Evolutionary conservation across 2,797 vertebrate species (phyloP), one percentile per base, ranked within the genome.

Genomic region (Yasuhikotakia modesta): DNA sequence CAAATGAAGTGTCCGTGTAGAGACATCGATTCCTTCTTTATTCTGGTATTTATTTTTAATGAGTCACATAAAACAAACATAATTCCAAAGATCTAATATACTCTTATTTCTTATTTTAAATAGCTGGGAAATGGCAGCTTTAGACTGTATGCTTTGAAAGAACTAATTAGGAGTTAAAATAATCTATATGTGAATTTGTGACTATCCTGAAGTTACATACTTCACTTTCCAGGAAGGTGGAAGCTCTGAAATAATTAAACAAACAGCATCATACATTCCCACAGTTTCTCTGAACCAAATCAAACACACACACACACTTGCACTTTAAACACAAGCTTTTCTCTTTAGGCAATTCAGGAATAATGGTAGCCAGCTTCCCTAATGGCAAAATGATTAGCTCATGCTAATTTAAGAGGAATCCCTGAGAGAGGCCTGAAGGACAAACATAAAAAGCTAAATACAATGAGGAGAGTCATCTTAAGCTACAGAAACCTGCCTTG

Each of bases 341-440:
- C 6, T 43, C 70, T 64, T 70, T 45, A 77, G 78, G 82, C 70
- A 35, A n/a, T 68, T 57, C 17, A 60, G 70, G 35, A 60, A 39
- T 27, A 67, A 70, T 67, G 52, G 64, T 68, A 76, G 73, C 86
- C 87, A 85, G 85, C 86, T 88, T 90, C 75, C 50, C 83, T 86
- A 87, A 89, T 82, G 87, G 90, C 88, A 87, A 87, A 88, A 87
- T 83, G 79, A 88, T 89, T 86, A 89, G 81, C 83, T 58, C 79
- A 4, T 73, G 74, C 81, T 88, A 88, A 91, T 85, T 88, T 85
- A 89, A 87, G 24, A 64, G 86, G 83, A 83, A 90, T 89, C 86
- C 85, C 83, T 88, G 79, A 81, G 82, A 84, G 82, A 72, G 82
- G 80, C 83, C 87, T 80, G 78, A 84, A 89, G 87, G 85, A 81